A percentile compares a stretch with the other conserved stretches of the same genome.
These are phyloP conservation scores for Aspidoscelis tigris DNA, from an alignment of 2,113 vertebrate species.

Conservation along the genomic window DNA sequence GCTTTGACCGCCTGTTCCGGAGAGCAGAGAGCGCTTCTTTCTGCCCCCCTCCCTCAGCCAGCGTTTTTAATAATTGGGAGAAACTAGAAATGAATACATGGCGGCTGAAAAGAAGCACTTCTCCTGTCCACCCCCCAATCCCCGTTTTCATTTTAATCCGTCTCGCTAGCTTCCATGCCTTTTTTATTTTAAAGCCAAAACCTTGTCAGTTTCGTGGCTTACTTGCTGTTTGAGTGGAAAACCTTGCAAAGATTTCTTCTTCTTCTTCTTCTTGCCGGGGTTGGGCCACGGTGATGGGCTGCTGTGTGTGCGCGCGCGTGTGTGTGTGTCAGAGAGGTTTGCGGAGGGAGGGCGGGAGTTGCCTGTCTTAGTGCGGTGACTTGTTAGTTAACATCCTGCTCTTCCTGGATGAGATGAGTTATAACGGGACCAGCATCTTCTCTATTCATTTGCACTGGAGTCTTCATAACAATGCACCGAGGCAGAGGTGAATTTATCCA, in stretches of 20 bases:
- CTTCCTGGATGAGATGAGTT: slow-evolving; percentile 82
- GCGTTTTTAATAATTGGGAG: slow-evolving; percentile 52
- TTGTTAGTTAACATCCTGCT: slow-evolving; percentile 75
- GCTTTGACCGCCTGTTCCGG: slow-evolving; percentile 53
- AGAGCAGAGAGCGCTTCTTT: slow-evolving; percentile 23
- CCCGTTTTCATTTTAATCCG: slow-evolving; percentile 8
- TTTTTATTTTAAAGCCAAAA: slow-evolving; percentile 28
- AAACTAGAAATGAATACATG: slow-evolving; percentile 73
- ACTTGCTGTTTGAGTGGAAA: slow-evolving; percentile 67
- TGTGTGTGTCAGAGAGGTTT: slow-evolving; percentile 61
- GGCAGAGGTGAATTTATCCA: slow-evolving; percentile 82
- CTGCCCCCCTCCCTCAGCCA: not conserved
- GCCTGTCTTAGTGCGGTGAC: slow-evolving; percentile 71
- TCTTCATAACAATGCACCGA: slow-evolving; percentile 83
- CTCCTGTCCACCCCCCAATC: slow-evolving; percentile 40
- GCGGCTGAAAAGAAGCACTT: slow-evolving; percentile 69
- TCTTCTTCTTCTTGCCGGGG: slow-evolving; percentile 51
- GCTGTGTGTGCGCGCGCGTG: slow-evolving; percentile 43
- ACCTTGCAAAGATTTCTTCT: slow-evolving; percentile 71
- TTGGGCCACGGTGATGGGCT: slow-evolving; percentile 50
- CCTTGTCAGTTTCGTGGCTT: slow-evolving; percentile 61
- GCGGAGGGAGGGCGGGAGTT: slow-evolving; percentile 60
- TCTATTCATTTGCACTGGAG: slow-evolving; percentile 76
- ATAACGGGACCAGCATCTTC: slow-evolving; percentile 81
- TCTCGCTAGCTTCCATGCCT: slow-evolving; percentile 72